A percentile compares a stretch with the other conserved stretches of the same genome.
These are phyloP conservation scores for Pollimyrus isidori DNA, from an alignment of 2,113 vertebrate species.

Conservation along the genomic window DNA sequence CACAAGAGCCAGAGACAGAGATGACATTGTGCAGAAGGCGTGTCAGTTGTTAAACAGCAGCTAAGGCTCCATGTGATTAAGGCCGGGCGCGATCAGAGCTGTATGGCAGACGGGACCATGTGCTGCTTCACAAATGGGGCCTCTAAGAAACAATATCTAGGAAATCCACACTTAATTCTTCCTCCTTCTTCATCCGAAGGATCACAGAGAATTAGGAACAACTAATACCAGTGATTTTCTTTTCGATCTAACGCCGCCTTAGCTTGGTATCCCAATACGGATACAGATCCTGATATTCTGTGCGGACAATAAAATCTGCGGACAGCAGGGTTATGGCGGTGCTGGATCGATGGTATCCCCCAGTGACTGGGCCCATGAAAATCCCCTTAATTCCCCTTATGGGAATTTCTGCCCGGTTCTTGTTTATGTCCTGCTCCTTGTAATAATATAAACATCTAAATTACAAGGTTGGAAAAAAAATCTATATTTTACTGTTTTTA, in stretches of 20 bases:
- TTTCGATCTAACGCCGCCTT: background rate
- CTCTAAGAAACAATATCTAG: background rate
- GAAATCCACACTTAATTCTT: background rate
- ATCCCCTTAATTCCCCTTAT: background rate
- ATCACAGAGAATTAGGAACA: background rate
- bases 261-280: background rate
- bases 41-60: background rate
- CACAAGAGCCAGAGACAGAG: background rate
- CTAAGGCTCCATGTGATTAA: background rate
- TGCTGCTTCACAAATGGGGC: background rate
- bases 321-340: background rate
- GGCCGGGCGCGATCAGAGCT: background rate
- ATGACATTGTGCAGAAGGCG: background rate
- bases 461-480: background rate
- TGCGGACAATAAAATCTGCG: background rate
- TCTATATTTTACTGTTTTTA: background rate
- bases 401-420: background rate
- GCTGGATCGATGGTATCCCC: background rate
- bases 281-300: background rate
- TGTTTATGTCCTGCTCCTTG: background rate
- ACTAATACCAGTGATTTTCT: background rate
- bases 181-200: background rate
- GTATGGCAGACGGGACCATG: background rate
- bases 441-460: background rate
- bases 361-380: background rate